Evolutionary conservation across 2,888 invertebrate species (phyloP), one percentile per base, ranked within the genome.

Genomic region (Amiota communis): DNA sequence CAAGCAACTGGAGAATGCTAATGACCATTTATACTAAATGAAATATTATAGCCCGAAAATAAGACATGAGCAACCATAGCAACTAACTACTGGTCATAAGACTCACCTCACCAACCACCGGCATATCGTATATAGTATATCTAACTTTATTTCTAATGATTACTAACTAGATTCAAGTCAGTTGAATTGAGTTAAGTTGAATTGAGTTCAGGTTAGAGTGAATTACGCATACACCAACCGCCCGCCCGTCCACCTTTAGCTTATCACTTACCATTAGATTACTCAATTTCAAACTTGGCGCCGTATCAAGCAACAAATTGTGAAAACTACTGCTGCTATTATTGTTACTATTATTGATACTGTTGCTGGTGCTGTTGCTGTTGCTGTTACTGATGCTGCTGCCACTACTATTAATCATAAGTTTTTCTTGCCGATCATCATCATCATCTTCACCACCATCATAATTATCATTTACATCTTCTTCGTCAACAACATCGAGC

Each of bases 231-330:
- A 36, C 8, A 6, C 20, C 17, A 12, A 59, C 57, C 17, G 6
- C 15, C 9, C 11, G 53, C 13, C 53, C 10, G 17, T 12, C 23
- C 11, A 64, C 47, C 64, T n/a, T 71, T 49, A 64, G 70, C 65
- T n/a, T n/a, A 76, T 72, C 76, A 87, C 89, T 89, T 87, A 89
- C 89, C 89, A 89, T 89, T 81, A 89, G 88, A 85, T 89, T 89
- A 82, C 89, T 89, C 81, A 89, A 88, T 87, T 89, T 89, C 75
- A 88, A 81, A 78, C 89, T 89, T 73, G 89, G 89, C 80, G 88
- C 87, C 76, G 88, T 88, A 82, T 87, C 87, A 79, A 87, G 84
- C 79, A 88, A 80, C 80, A 86, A 87, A 82, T 87, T 84, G 78
- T 80, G 84, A 72, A 80, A 80, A 79, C 73, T 74, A 75, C 13